phyloP scores from a whole-genome alignment of 2,888 invertebrate species.

The Parthenolecanium corni region DNA sequence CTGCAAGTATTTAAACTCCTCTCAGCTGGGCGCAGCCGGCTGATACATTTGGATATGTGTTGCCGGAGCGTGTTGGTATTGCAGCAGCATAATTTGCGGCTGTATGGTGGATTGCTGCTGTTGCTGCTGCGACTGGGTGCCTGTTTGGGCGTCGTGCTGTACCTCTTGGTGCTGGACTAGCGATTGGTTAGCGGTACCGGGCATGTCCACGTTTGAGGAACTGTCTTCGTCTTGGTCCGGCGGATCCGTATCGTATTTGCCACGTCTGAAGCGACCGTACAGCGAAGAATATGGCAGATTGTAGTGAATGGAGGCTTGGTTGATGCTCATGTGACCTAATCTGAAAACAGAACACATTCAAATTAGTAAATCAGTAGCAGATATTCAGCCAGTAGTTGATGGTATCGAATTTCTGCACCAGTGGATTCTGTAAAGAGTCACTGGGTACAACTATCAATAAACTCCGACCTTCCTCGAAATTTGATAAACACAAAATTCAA shows the following conservation, averaged over 20 bases:
- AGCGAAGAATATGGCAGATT: slow-evolving; percentile 82
- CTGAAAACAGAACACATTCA: slow-evolving; percentile 41
- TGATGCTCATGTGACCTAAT: slow-evolving; percentile 83
- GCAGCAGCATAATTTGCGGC: slow-evolving; percentile 35
- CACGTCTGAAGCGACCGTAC: slow-evolving; percentile 77
- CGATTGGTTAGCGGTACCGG: slow-evolving; percentile 21
- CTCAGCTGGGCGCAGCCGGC: slow-evolving; percentile 32
- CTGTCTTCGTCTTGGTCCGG: slow-evolving; percentile 32
- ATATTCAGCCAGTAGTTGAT: not conserved
- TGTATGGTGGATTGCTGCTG: slow-evolving; percentile 31
- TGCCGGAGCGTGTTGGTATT: slow-evolving; percentile 32
- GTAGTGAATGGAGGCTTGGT: slow-evolving; percentile 84
- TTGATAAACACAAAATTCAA: too few species aligned
- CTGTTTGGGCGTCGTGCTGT: slow-evolving; percentile 27
- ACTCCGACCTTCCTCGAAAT: too few species aligned
- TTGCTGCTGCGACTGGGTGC: slow-evolving; percentile 29
- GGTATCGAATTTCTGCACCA: not conserved
- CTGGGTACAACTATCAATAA: too few species aligned
- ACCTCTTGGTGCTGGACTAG: slow-evolving; percentile 26
- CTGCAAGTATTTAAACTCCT: slow-evolving; percentile 32
- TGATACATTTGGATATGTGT: slow-evolving; percentile 35
- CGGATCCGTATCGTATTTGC: slow-evolving; percentile 57
- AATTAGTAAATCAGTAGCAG: too few species aligned
- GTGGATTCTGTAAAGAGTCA: too few species aligned
- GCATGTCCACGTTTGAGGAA: slow-evolving; percentile 24